phyloP scores from a whole-genome alignment of 1,140 invertebrate species.

The Amphibalanus amphitrite region DNA sequence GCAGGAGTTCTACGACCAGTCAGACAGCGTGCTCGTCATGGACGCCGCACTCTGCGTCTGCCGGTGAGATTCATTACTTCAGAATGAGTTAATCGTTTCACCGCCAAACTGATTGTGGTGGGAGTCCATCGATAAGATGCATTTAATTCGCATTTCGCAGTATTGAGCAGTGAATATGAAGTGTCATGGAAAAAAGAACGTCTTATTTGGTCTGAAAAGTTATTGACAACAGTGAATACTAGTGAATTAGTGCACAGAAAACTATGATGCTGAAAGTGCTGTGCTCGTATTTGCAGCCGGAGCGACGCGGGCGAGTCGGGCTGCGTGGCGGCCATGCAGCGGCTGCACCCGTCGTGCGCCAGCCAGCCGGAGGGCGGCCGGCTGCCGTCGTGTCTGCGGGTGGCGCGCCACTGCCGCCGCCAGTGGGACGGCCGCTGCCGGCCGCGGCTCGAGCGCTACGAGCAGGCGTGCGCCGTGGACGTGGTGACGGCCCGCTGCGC shows the following conservation, averaged over 20 bases:
- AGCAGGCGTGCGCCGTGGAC: constrained; percentile 75
- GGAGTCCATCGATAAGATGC: too few relatives aligned
- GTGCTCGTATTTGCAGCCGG: neutral
- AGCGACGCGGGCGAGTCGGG: constrained; percentile 32
- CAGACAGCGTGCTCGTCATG: constrained; percentile 42
- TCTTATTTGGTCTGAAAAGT: too few relatives aligned
- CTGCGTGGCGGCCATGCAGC: constrained; percentile 69
- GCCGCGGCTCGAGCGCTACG: constrained; percentile 60
- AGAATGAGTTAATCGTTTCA: too few relatives aligned
- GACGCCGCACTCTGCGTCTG: constrained; percentile 1
- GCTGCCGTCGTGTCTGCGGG: neutral
- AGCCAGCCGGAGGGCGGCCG: constrained; percentile 26
- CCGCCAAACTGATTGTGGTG: too few relatives aligned
- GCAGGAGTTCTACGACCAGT: constrained; percentile 61
- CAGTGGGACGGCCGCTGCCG: constrained; percentile 28
- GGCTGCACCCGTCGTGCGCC: constrained; percentile 67
- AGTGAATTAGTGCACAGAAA: too few relatives aligned
- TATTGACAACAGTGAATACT: too few relatives aligned
- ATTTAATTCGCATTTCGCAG: too few relatives aligned
- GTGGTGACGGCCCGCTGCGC: constrained; percentile 72
- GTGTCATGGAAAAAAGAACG: too few relatives aligned
- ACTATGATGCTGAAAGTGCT: too few relatives aligned
- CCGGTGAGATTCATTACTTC: neutral
- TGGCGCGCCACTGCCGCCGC: neutral
- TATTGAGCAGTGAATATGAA: too few relatives aligned